Conservation (phyloP, 2,113 vertebrate species). For the Spea bombifrons region DNA sequence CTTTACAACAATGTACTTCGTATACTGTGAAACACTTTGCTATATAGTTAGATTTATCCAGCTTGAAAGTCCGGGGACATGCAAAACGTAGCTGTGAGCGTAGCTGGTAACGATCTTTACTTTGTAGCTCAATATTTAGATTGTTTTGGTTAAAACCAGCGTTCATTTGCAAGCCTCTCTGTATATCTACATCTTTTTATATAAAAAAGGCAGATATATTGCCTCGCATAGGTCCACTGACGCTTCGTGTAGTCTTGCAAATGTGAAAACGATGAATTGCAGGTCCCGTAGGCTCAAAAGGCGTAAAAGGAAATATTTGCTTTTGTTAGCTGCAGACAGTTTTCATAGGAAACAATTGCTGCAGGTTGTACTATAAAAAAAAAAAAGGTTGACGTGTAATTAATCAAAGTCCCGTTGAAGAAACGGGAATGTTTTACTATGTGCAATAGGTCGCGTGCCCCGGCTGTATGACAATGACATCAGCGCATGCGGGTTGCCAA, state of each 20-base stretch:
- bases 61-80: no score
- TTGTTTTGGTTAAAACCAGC: no score
- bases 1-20: no score
- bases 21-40: no score
- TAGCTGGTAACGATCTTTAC: no score
- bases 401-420: conserved; percentile 38
- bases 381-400: conserved; percentile 17
- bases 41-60: no score
- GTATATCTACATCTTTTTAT: no score
- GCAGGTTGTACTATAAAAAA: conserved; percentile 1
- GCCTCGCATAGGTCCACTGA: no score
- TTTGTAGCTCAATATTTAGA: no score
- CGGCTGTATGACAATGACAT: conserved; percentile 11
- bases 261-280: conserved; percentile 9
- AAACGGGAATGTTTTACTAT: neutral
- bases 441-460: neutral
- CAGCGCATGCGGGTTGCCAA: conserved; percentile 4
- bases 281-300: conserved; percentile 23
- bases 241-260: neutral
- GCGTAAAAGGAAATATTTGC: conserved; percentile 25
- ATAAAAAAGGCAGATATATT: no score
- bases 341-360: conserved; percentile 23
- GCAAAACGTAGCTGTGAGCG: no score
- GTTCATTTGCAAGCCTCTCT: no score
- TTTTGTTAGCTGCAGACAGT: conserved; percentile 30